Base-by-base conservation (phyloP, 2,888 invertebrate genomes). In the Macrosiphum euphorbiae region DNA sequence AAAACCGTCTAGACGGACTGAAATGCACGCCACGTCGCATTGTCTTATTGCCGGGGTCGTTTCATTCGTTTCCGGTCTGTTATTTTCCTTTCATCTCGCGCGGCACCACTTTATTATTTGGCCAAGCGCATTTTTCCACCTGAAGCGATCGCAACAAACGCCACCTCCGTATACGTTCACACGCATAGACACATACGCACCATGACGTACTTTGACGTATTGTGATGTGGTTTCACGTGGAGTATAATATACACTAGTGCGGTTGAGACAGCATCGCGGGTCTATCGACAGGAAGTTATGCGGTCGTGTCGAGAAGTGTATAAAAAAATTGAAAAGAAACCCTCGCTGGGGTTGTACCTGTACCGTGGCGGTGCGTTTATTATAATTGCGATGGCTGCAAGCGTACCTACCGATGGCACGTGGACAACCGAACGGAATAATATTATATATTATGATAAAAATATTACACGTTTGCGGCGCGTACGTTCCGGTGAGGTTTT, bases 1-100 rank as follows among this genome's bases (percentile, higher is more conserved):
- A 93, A 93, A 93, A 90, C 93, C 90, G 94, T 94, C 94, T 94
- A 94, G 94, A 94, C 94, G 89, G 10, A 44, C 89, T 26, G 89
- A 50, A 86, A 93, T 52, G 85, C 52, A 92, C 89, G 58, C 41
- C 84, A n/a, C 50, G 35, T 67, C 89, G 92, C 78, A 92, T 88
- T 92, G 89, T 92, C 88, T 92, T 78, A 55, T 84, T 85, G 85
- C 44, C 55, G n/a, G 44, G 91, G 91, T 85, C 91, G 10, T 85
- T 44, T 55, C 55, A 16, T 91, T 84, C 88, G 67, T 92, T 92
- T 88, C 92, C 92, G 88, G 88, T 52, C 41, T 78, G 78, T 55
- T 92, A 87, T 87, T 90, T 61, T 85, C 58, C 58, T 89, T 93
- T 89, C 89, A 85, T 89, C 78, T 85, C 91, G 91, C 91, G 91